phyloP scores from a whole-genome alignment of 2,797 vertebrate species.

The Onychomys leucogaster region DNA sequence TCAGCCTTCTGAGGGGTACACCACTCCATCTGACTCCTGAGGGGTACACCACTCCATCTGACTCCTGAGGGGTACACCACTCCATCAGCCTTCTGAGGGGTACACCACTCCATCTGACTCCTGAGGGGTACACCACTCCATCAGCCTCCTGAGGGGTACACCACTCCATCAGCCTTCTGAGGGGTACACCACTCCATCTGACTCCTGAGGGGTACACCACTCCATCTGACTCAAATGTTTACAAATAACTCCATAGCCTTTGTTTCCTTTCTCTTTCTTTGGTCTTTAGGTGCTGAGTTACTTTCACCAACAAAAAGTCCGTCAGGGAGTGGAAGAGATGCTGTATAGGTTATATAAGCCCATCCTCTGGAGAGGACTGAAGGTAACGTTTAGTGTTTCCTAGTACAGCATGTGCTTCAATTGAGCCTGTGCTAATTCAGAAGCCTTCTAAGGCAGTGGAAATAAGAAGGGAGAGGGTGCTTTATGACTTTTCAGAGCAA shows the following conservation, averaged over 20 bases:
- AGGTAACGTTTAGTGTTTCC: constrained; percentile 85
- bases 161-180: too few species aligned
- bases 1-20: too few species aligned
- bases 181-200: too few species aligned
- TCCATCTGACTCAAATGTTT: neutral
- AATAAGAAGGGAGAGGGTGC: neutral
- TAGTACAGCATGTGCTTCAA: too few species aligned
- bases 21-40: too few species aligned
- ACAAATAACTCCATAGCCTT: neutral
- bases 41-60: too few species aligned
- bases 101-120: too few species aligned
- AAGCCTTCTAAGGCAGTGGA: neutral
- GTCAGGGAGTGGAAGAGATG: constrained; percentile 94
- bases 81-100: too few species aligned
- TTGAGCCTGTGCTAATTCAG: neutral
- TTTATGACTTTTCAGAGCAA: neutral
- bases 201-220: too few species aligned
- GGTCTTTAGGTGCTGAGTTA: constrained; percentile 92
- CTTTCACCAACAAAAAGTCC: constrained; percentile 94
- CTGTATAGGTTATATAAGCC: constrained; percentile 94
- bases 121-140: too few species aligned
- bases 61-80: too few species aligned
- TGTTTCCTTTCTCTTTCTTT: neutral
- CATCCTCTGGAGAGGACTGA: constrained; percentile 96
- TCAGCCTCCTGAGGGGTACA: too few species aligned